Evolutionary conservation across 53 echinoderm and acorn worm genomes (phyloP), one percentile per base, ranked within the genome.

Genomic region (Paracentrotus lividus): DNA sequence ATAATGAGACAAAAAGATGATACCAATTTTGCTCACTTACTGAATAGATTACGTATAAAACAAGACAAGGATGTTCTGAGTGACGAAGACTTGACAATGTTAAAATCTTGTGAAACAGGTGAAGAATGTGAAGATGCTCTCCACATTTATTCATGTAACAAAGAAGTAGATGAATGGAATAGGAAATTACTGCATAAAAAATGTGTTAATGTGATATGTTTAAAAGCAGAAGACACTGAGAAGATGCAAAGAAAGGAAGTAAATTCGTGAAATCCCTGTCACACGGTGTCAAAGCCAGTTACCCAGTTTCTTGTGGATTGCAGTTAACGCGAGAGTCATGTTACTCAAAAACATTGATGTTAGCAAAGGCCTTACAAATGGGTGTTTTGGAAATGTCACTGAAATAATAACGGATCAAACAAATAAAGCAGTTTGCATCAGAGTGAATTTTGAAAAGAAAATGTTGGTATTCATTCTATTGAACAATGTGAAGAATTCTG

Each of bases 1-100:
- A 91, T 97, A 24, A 97, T 96, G 96, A 92, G 97, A 85, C 96
- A 97, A 92, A 95, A 95, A 75, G 97, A 97, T 69, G 96, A 96
- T 90, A 40, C 34, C 32, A 29, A 60, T 42, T 95, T 92, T 93
- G 96, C 97, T 31, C 38, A 78, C 29, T 77, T 96, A 36, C 52
- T 12, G 9, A 94, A 96, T 43, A 88, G 94, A 52, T 69, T 95
- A 36, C 91, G 95, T 42, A 47, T 77, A 5, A 88, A 87, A 58
- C 27, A 93, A n/a, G 84, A 66, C n/a, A 42, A 58, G 23, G 89
- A 95, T 20, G 24, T 51, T 33, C 52, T 96, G 42, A 68, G 6
- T 67, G 84, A 94, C 36, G 64, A 90, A 49, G 95, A 97, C 90
- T 36, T 94, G 0, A 45, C 78, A 1, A 3, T 93, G 31, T 56